Base-by-base conservation (phyloP, 2,113 vertebrate species). In the Barbus barbus region DNA sequence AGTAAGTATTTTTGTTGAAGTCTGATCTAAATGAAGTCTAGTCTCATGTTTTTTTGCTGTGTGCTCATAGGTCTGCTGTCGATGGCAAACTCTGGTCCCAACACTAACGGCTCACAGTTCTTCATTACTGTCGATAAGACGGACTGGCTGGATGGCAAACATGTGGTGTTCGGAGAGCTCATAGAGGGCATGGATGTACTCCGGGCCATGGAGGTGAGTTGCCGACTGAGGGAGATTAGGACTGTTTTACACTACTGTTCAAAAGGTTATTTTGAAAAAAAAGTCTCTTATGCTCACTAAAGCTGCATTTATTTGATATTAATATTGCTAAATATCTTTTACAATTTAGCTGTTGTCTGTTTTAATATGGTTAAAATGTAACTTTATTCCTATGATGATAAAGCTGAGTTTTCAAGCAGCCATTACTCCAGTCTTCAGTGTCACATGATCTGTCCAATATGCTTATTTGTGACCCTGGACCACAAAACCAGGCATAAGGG, bases 91-190 rank as follows among this genome's bases (percentile, higher is more conserved):
- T 98, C 97, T 0, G 97, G 97, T 4, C 69, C 96, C 0, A 97
- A 98, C 92, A 96, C 93, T 60, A 98, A 98, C 0, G 95, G 97
- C 81, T 99, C 97, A 12, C 97, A 99, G 94, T 99, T 99, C 93
- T 99, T 97, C 92, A 94, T 98, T 92, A 97, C 96, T 0, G 98
- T 93, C 0, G 97, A 98, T 67, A 98, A 98, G 84, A 98, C 97
- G 0, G 98, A 97, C 84, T 97, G 96, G 97, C 93, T 99, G 90
- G 97, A 98, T 0, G 96, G 95, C 36, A 98, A 98, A 91, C 97
- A 98, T 0, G 96, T 99, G 87, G 96, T 99, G 82, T 98, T 99
- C 0, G 98, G 98, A 22, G 98, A 99, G 80, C 86, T 99, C 89
- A 94, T 97, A 0, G 98, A 99, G 83, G 98, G 98, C 82, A 95